Evolutionary conservation across 2,797 vertebrate species (phyloP), one percentile per base, ranked within the genome.

Genomic region (Syncerus caffer): DNA sequence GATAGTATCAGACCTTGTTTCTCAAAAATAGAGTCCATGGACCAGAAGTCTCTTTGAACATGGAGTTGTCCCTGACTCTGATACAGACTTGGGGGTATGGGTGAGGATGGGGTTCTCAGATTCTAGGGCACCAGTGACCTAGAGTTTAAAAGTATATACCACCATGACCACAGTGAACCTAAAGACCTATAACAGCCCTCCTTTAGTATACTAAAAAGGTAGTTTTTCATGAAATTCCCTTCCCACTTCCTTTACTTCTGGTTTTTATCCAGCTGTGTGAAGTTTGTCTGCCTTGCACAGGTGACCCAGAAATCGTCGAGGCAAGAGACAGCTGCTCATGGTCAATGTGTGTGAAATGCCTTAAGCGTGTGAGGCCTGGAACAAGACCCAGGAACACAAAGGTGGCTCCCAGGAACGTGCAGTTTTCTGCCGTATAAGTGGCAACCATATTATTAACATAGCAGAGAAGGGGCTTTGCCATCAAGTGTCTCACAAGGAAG

Each of bases 361-460:
- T 93, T 92, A 21, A 87, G 12, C 8, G 19, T 93, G 9, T 82
- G 47, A 27, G 19, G 50, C 51, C 16, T 79, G 89, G 45, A 53
- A 74, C 12, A 92, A 79, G 55, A 82, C 74, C 47, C 7, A 89
- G 31, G 93, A 55, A 76, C 34, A 79, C 16, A 80, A 64, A 86
- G 57, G 79, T 88, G 23, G 42, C 34, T 94, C 78, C 57, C 7
- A 67, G 47, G 45, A 76, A 42, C 19, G 38, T 34, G 29, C 1
- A n/a, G 4, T 83, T 97, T 95, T 89, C 91, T 96, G 57, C 38
- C 42, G 15, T 79, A 85, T n/a, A 64, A 0, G 91, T 97, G 42
- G 4, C 31, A 91, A 50, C 27, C 17, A n/a, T 74, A 13, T 85
- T 92, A 86, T 55, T 92, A 53, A 58, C 64, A 51, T 1, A 93